phyloP scores from a whole-genome alignment of 2,797 vertebrate species.

The Sebastes cheni region DNA sequence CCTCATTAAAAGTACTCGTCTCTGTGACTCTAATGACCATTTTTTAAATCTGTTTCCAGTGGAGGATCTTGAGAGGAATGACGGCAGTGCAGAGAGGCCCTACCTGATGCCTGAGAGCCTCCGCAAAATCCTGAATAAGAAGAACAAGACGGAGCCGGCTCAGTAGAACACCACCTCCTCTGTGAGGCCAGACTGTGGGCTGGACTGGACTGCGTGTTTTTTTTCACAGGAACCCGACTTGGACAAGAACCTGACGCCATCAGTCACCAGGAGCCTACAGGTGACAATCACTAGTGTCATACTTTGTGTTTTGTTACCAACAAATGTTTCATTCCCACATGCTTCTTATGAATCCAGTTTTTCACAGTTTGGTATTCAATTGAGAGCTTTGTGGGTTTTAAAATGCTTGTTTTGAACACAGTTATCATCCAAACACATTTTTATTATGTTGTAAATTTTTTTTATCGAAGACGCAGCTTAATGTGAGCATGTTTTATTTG shows the following conservation, averaged over 20 bases:
- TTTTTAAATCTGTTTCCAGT: constrained; percentile 79
- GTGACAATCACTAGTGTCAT: constrained; percentile 17
- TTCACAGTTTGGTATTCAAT: not conserved
- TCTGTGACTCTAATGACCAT: not conserved
- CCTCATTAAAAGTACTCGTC: not conserved
- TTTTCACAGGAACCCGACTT: not conserved
- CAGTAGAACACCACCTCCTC: constrained; percentile 29
- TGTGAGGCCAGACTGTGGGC: not conserved
- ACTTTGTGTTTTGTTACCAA: not conserved
- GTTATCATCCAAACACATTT: not conserved
- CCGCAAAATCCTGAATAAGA: constrained; percentile 90
- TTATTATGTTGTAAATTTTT: not conserved
- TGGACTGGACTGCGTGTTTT: not conserved
- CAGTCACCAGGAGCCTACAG: constrained; percentile 4
- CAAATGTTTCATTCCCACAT: not conserved
- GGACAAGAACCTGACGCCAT: not conserved
- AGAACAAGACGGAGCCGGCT: constrained; percentile 75
- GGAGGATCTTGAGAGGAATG: constrained; percentile 95
- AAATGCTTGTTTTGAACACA: not conserved
- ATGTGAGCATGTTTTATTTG: constrained; percentile 16
- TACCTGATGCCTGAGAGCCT: constrained; percentile 92
- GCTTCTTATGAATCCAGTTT: not conserved
- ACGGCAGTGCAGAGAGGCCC: constrained; percentile 88
- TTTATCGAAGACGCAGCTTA: not conserved
- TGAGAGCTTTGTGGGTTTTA: not conserved